Conservation (phyloP, 2,797 vertebrate species). For the Sebastes baramenuke region DNA sequence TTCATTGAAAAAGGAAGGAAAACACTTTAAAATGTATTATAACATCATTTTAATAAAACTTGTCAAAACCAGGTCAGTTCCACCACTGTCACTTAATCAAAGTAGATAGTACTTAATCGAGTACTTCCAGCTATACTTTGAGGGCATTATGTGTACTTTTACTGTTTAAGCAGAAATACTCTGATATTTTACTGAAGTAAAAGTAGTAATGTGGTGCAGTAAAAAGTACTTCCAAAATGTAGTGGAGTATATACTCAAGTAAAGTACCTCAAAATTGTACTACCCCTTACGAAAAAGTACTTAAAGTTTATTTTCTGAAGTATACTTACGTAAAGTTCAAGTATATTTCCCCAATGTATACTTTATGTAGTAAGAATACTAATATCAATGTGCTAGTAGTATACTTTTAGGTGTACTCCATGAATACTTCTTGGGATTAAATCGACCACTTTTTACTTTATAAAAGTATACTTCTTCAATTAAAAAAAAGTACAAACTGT, state of each 20-base stretch:
- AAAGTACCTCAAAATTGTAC: background rate
- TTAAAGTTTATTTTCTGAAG: too few relatives aligned
- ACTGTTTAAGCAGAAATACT: background rate
- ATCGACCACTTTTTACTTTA: too few relatives aligned
- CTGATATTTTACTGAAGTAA: background rate
- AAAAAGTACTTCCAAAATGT: background rate
- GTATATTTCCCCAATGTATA: too few relatives aligned
- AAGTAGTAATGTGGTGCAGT: background rate
- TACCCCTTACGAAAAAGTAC: too few relatives aligned
- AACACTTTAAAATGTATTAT: background rate
- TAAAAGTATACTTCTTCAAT: too few relatives aligned
- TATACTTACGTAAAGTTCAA: background rate
- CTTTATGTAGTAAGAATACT: too few relatives aligned
- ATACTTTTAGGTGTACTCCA: too few relatives aligned
- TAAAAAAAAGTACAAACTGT: background rate
- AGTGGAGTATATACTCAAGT: background rate
- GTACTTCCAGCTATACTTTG: background rate
- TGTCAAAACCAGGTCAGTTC: background rate
- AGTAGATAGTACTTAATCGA: background rate
- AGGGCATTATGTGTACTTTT: background rate
- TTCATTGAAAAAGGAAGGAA: background rate
- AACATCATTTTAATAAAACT: background rate
- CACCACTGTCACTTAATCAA: too few relatives aligned
- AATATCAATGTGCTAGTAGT: too few relatives aligned
- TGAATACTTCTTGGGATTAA: too few relatives aligned